Evolutionary conservation across 2,888 invertebrate species (phyloP), one percentile per base, ranked within the genome.

Genomic region (Adelphocoris suturalis): DNA sequence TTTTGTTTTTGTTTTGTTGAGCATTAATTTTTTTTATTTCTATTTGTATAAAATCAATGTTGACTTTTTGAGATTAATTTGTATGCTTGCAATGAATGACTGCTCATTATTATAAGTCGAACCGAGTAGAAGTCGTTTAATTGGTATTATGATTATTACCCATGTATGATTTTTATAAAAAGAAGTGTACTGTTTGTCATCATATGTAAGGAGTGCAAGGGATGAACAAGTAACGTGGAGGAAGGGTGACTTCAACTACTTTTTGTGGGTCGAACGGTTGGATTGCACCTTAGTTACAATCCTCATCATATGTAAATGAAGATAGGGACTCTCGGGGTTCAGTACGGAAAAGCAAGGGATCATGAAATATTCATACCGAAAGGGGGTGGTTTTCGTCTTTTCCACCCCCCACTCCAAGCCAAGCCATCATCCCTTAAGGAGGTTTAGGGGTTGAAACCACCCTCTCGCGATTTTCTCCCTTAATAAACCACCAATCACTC

Each of bases 231-330:
- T 37, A 37, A 37, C 3, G 37, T 37, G 37, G 37, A 7, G 37
- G 37, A 7, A 37, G 37, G 37, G 37, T 37, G 7, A 52, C 52
- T 80, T 46, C 46, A 80, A 80, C 47, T 46, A 80, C 78, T 80
- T 80, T 80, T 80, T 47, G 78, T 47, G 78, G 46, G 37, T 80
- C 78, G 78, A 80, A 80, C 23, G 27, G 52, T 27, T 23, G 82
- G 82, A 82, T 52, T 82, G 48, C 82, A 82, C 82, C 82, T 23
- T 82, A 82, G 82, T 82, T 52, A 52, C 89, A 81, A 89, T 57
- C 57, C 82, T 89, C 89, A 89, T 89, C 89, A 89, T 61, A 89
- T 89, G 89, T 61, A 89, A 89, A 89, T 89, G 89, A 89, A 76
- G 82, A 46, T 28, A 48, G 61, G 28, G 80, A 68, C 68, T 61